Conservation (phyloP, 2,888 invertebrate species). For the Drosophila merina region DNA sequence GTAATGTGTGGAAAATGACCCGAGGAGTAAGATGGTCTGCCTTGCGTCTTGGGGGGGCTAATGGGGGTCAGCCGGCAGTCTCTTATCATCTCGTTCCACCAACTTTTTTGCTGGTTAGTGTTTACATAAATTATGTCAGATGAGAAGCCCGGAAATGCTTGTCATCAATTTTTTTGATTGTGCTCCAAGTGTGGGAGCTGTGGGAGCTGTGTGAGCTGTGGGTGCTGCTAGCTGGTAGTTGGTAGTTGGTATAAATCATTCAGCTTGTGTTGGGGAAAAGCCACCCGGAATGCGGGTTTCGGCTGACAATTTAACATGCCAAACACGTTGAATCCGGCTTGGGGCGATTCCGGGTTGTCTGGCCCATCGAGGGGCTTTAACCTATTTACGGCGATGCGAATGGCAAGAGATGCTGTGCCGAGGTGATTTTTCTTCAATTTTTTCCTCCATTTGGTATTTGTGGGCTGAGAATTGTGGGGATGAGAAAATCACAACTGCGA, state of each 20-base stretch:
- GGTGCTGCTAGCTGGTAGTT: slow-evolving; percentile 2
- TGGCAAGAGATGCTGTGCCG: slow-evolving; percentile 5
- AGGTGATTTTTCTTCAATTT: slow-evolving; percentile 14
- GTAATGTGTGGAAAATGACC: slow-evolving; percentile 55
- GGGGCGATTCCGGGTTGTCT: slow-evolving; percentile 32
- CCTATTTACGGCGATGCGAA: slow-evolving; percentile 27
- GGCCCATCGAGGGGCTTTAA: slow-evolving; percentile 21
- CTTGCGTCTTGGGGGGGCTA: slow-evolving; percentile 29
- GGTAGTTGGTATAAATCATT: slow-evolving; percentile 31
- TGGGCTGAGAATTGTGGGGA: background rate
- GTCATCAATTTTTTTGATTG: slow-evolving; percentile 68
- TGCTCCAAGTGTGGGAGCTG: slow-evolving; percentile 29
- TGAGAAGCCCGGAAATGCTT: slow-evolving; percentile 71
- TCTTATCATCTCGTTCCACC: slow-evolving; percentile 38
- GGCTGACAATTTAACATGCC: slow-evolving; percentile 67
- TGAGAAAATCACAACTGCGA: slow-evolving; percentile 1
- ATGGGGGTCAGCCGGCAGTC: slow-evolving; percentile 42
- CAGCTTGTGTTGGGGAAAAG: slow-evolving; percentile 8
- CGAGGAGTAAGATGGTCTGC: slow-evolving; percentile 16
- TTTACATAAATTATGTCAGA: slow-evolving; percentile 76
- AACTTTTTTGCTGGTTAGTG: slow-evolving; percentile 57
- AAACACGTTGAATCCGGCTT: slow-evolving; percentile 61
- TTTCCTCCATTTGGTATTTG: background rate
- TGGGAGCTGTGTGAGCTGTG: slow-evolving; percentile 6
- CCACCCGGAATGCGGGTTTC: slow-evolving; percentile 38